A percentile compares a stretch with the other conserved stretches of the same genome.
phyloP scores from a whole-genome alignment of 2,888 invertebrate genomes.

The Strigamia crassipes region DNA sequence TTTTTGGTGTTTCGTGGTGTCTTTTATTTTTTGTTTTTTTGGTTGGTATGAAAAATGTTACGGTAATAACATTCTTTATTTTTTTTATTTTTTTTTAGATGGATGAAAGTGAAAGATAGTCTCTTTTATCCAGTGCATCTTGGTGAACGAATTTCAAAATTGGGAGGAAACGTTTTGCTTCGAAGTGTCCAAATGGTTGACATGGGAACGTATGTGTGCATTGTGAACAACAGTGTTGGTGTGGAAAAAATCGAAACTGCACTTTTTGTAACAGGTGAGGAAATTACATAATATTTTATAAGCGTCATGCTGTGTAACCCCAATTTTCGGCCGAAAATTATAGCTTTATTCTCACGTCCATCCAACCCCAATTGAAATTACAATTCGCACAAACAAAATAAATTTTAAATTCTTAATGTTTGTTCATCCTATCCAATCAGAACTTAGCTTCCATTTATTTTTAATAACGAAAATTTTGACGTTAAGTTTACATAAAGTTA shows the following conservation, averaged over 20 bases:
- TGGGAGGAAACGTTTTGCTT: conserved; percentile 91
- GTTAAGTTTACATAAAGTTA: too few species aligned
- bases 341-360: too few species aligned
- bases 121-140: conserved; percentile 70
- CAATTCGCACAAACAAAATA: too few species aligned
- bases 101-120: conserved; percentile 46
- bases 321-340: too few species aligned
- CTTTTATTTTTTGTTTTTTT: conserved; percentile 18
- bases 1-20: too few species aligned
- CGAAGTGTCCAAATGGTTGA: conserved; percentile 91
- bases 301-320: neutral
- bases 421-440: too few species aligned
- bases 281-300: neutral
- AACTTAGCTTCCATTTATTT: too few species aligned
- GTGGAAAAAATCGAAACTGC: conserved; percentile 89
- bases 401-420: too few species aligned
- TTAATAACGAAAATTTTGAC: too few species aligned
- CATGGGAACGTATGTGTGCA: conserved; percentile 91
- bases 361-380: too few species aligned
- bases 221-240: conserved; percentile 92
- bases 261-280: conserved; percentile 76
- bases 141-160: conserved; percentile 87
- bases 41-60: neutral
- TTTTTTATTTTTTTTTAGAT: conserved; percentile 21
- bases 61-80: neutral